These are phyloP conservation scores for Tinamus guttatus DNA, from an alignment of 2,113 vertebrate species.

Conservation along the genomic window DNA sequence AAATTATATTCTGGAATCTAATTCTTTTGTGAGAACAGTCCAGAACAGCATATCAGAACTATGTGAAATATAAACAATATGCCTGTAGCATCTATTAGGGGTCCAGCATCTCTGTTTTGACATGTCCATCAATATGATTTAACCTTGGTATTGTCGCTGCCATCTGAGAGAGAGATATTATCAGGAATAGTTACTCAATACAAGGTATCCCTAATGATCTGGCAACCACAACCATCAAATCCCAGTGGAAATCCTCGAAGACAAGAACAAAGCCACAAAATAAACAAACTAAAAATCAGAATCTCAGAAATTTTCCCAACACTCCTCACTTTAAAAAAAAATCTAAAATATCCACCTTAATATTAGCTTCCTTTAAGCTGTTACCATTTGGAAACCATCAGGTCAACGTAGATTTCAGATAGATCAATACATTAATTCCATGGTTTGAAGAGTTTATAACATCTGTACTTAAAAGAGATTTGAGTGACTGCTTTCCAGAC, in stretches of 20 bases:
- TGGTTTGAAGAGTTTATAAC: background rate
- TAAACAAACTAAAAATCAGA: background rate
- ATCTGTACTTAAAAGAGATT: background rate
- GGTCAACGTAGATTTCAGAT: background rate
- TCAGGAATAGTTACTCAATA: background rate
- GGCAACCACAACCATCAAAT: background rate
- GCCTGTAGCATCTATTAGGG: background rate
- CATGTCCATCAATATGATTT: fast-evolving
- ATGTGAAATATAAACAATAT: background rate
- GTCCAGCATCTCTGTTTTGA: background rate
- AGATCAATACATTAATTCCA: background rate
- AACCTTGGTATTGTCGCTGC: fast-evolving
- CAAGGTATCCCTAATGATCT: fast-evolving
- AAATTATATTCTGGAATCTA: background rate
- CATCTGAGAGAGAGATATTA: background rate
- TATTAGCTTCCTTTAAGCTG: background rate
- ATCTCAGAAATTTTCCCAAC: background rate
- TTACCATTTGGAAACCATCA: no score
- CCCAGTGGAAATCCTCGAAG: background rate
- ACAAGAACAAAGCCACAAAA: background rate
- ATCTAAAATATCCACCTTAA: background rate
- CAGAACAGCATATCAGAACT: background rate
- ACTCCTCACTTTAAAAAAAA: background rate
- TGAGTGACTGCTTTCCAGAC: background rate
- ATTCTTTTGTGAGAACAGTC: background rate